Conservation (phyloP, 2,113 vertebrate species). For the Lonchura striata region DNA sequence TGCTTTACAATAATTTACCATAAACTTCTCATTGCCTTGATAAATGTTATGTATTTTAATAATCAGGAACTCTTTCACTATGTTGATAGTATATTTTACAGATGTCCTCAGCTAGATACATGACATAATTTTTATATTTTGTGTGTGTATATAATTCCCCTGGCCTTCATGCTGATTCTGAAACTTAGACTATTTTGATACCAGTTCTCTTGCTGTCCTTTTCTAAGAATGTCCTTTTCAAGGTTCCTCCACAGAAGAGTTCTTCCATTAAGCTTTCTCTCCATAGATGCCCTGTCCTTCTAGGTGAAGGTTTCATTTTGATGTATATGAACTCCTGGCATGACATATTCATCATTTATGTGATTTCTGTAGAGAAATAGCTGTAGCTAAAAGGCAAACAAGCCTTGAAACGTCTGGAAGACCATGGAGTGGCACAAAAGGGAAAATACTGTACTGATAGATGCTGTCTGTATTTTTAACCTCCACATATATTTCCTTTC, state of each 20-base stretch:
- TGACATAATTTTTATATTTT: background rate
- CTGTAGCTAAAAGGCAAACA: background rate
- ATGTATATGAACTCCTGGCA: background rate
- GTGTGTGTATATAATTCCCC: rapidly evolving
- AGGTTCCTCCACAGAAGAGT: background rate
- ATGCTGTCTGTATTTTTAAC: background rate
- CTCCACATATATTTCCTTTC: background rate
- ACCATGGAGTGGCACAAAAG: background rate
- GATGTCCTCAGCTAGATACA: background rate
- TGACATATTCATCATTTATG: background rate
- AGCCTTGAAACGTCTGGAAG: background rate
- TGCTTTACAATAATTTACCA: background rate
- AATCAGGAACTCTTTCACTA: background rate
- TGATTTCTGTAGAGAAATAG: background rate
- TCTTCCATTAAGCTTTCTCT: background rate
- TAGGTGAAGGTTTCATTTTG: background rate
- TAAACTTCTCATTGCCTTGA: background rate
- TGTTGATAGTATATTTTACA: background rate
- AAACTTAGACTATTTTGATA: background rate
- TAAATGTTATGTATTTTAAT: background rate
- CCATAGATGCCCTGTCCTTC: rapidly evolving
- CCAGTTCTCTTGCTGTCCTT: background rate
- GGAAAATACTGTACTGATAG: background rate
- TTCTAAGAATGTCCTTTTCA: background rate
- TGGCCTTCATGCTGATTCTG: rapidly evolving